These are phyloP conservation scores for Synaphobranchus kaupii DNA, from an alignment of 2,797 vertebrate species.

Conservation along the genomic window DNA sequence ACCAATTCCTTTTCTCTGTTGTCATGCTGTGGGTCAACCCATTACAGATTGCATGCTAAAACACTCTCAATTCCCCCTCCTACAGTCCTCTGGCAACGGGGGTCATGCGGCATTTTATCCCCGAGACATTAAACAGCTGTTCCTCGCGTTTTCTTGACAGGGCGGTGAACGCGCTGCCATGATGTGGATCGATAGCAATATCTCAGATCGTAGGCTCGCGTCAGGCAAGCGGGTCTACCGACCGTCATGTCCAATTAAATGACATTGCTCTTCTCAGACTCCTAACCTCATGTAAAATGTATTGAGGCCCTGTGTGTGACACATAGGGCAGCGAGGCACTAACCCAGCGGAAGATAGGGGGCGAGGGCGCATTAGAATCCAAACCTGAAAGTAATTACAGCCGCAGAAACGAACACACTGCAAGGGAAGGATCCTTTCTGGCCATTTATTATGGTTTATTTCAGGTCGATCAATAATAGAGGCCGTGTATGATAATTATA, in stretches of 20 bases:
- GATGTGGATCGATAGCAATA: constrained; percentile 22
- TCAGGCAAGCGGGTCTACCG: not conserved
- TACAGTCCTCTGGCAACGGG: not conserved
- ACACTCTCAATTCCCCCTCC: not conserved
- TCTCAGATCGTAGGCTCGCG: not conserved
- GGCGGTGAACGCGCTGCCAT: constrained; percentile 11
- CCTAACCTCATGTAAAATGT: constrained; percentile 14
- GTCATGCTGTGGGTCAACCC: not conserved
- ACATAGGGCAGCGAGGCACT: not conserved
- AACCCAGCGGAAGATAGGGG: not conserved
- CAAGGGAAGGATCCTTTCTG: not conserved
- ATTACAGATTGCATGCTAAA: not conserved
- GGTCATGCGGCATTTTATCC: not conserved
- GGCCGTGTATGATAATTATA: constrained; percentile 53
- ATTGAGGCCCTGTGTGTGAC: not conserved
- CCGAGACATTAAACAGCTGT: not conserved
- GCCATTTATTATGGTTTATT: not conserved
- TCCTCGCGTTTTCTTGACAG: not conserved
- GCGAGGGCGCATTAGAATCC: constrained; percentile 11
- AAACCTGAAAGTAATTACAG: constrained; percentile 28
- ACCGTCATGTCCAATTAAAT: constrained; percentile 11
- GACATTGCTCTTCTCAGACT: not conserved
- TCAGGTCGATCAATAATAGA: constrained; percentile 22
- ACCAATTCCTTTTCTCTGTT: not conserved
- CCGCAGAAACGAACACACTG: not conserved